Evolutionary conservation across 2,797 vertebrate genomes (phyloP).

Genomic region (Muscicapa striata): DNA sequence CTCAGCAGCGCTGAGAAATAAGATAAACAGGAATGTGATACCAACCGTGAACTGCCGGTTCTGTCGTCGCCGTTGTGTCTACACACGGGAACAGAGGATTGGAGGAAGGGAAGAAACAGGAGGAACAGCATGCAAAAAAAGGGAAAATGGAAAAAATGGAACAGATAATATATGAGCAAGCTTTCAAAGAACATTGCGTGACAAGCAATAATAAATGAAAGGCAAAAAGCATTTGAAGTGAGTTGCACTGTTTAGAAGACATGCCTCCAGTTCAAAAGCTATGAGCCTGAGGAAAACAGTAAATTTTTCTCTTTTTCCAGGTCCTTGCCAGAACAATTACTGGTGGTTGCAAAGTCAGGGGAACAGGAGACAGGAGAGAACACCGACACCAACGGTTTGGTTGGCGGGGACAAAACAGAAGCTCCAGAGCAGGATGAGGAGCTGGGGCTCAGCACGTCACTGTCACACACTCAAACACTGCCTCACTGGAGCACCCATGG

Average conservation of each 20-base stretch:
- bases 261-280: constrained; percentile 82
- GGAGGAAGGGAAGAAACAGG: constrained; percentile 95
- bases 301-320: constrained; percentile 64
- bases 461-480: constrained; percentile 72
- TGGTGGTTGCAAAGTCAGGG: constrained; percentile 66
- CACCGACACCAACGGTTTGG: constrained; percentile 56
- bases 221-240: constrained; percentile 84
- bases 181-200: constrained; percentile 86
- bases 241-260: constrained; percentile 83
- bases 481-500: not conserved
- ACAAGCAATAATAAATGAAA: constrained; percentile 85
- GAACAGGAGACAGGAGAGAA: constrained; percentile 71
- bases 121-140: constrained; percentile 99
- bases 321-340: constrained; percentile 68
- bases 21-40: constrained; percentile 90
- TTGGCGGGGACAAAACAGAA: constrained; percentile 47
- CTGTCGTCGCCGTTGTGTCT: constrained; percentile 98
- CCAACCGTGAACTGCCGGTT: constrained; percentile 99
- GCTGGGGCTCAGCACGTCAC: not conserved
- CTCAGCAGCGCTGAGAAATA: constrained; percentile 80
- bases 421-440: constrained; percentile 45
- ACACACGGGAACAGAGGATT: constrained; percentile 93
- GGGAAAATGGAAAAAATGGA: constrained; percentile 88
- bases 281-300: constrained; percentile 79
- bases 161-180: constrained; percentile 90